phyloP scores from a whole-genome alignment of 2,888 invertebrate genomes.

The Xanthostigma xanthostigma region DNA sequence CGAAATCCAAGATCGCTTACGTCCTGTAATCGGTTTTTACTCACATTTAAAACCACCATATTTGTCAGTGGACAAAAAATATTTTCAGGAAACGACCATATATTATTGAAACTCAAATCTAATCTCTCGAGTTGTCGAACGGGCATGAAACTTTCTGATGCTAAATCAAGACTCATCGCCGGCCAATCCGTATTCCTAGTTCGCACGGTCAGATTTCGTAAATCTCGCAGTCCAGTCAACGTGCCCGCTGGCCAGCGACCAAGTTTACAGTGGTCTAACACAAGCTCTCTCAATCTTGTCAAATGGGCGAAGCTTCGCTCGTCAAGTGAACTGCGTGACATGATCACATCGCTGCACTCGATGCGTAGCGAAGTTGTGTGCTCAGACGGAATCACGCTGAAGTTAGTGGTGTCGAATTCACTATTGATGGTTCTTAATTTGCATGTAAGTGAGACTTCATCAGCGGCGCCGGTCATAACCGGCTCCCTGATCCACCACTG shows the following conservation, averaged over 20 bases:
- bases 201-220: conserved; percentile 70
- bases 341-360: conserved; percentile 64
- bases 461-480: conserved; percentile 34
- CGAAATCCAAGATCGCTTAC: conserved; percentile 74
- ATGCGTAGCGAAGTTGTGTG: conserved; percentile 66
- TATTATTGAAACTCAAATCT: conserved; percentile 76
- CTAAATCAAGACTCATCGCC: conserved; percentile 68
- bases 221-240: conserved; percentile 61
- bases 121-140: conserved; percentile 67
- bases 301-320: conserved; percentile 68
- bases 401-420: conserved; percentile 77
- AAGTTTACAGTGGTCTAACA: conserved; percentile 76
- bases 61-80: conserved; percentile 72
- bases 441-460: conserved; percentile 64
- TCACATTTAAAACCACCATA: conserved; percentile 67
- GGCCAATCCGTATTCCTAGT: conserved; percentile 78
- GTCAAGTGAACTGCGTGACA: conserved; percentile 64
- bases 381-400: conserved; percentile 72
- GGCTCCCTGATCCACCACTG: conserved; percentile 57
- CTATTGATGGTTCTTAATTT: conserved; percentile 72
- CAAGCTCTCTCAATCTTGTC: conserved; percentile 61
- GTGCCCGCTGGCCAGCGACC: conserved; percentile 68
- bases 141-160: conserved; percentile 59
- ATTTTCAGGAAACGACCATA: conserved; percentile 77
- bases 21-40: conserved; percentile 76